Evolutionary conservation across 2,797 vertebrate genomes (phyloP).

Genomic region (Neosilurus mollespiculum): DNA sequence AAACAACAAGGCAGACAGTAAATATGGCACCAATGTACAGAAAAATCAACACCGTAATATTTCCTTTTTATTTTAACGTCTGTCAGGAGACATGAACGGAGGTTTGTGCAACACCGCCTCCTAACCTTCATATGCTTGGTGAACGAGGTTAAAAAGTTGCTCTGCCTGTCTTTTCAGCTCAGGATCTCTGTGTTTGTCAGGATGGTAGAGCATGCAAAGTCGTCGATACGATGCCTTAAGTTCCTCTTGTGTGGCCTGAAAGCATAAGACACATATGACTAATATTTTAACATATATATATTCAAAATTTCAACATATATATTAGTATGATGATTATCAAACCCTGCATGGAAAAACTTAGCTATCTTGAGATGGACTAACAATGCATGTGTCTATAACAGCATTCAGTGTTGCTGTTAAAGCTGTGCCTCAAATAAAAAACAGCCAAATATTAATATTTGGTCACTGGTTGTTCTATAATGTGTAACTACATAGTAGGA

Average conservation of each 20-base stretch:
- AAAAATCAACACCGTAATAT: background rate
- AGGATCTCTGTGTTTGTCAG: constrained; percentile 96
- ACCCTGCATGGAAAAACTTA: background rate
- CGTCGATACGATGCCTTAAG: constrained; percentile 93
- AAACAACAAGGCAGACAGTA: background rate
- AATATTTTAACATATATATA: background rate
- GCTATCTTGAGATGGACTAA: background rate
- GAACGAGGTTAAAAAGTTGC: constrained; percentile 94
- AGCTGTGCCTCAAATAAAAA: background rate
- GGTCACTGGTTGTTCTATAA: background rate
- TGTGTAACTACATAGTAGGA: no score
- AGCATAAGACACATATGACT: background rate
- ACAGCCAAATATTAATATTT: background rate
- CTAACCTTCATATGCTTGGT: constrained; percentile 96
- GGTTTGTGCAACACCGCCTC: background rate
- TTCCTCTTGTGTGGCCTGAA: constrained; percentile 92
- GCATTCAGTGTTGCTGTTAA: background rate
- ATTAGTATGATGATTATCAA: background rate
- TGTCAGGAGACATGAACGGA: background rate
- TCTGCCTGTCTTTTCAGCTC: constrained; percentile 93
- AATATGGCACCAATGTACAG: background rate
- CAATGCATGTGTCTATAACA: background rate
- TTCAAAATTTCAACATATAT: background rate
- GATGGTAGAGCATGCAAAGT: constrained; percentile 97
- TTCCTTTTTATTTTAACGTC: background rate